Conservation (phyloP, 2,113 vertebrate genomes). For the Seriola dumerili region DNA sequence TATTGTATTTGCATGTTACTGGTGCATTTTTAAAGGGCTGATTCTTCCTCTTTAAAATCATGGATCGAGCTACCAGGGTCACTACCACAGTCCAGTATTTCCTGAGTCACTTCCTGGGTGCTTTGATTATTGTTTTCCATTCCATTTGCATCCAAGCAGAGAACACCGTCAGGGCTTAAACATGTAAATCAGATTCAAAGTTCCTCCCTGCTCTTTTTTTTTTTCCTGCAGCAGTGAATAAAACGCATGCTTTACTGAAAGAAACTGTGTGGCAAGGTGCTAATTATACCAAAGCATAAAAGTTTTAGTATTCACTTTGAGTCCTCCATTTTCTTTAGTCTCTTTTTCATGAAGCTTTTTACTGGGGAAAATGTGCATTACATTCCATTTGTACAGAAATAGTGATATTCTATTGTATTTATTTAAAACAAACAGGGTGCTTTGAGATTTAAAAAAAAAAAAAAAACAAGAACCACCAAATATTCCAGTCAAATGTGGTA, state of each 20-base stretch:
- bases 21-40: constrained; percentile 34
- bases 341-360: constrained; percentile 69
- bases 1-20: constrained; percentile 62
- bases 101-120: constrained; percentile 41
- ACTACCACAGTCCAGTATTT: constrained; percentile 60
- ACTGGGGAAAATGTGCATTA: constrained; percentile 85
- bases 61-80: constrained; percentile 35
- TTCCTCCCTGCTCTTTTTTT: constrained; percentile 36
- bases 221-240: constrained; percentile 62
- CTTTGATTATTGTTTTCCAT: constrained; percentile 40
- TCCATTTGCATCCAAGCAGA: constrained; percentile 35
- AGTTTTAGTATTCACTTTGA: constrained; percentile 46
- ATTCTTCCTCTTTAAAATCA: constrained; percentile 33
- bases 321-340: constrained; percentile 61
- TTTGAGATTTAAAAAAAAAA: constrained; percentile 66
- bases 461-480: constrained; percentile 71
- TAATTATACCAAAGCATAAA: constrained; percentile 74
- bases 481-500: constrained; percentile 81
- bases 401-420: constrained; percentile 88
- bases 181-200: constrained; percentile 48
- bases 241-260: constrained; percentile 63
- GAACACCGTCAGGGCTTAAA: constrained; percentile 63
- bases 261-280: constrained; percentile 76
- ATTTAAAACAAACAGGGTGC: constrained; percentile 87
- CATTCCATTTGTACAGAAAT: constrained; percentile 87